Base-by-base conservation (phyloP, 2,797 vertebrate genomes). In the Malacoctenus gilli region DNA sequence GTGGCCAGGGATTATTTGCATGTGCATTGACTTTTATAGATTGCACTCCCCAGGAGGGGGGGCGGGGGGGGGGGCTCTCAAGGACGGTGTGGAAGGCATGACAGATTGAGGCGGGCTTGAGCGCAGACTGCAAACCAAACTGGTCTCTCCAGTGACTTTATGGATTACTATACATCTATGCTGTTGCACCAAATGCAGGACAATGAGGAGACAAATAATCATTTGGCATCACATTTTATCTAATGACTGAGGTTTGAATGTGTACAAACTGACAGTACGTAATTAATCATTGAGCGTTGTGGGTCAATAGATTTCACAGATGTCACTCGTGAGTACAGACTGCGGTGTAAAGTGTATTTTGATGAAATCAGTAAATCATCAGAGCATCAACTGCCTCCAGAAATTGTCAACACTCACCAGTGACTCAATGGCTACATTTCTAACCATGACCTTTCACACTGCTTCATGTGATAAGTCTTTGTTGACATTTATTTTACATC, bases 11-110 rank as follows among this genome's bases (percentile, higher is more conserved):
- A 35, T 55, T 31, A 68, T 75, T 69, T 61, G 38, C 52, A 51
- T 63, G 49, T 46, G 55, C 52, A 48, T 34, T 40, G 42, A 22
- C 14, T 75, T 59, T 53, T 35, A 68, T 43, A 48, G 62, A 63
- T 37, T 28, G 11, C 21, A 21, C 11, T 77, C 36, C 14, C 32
- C 22, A 13, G 23, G 25, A 28, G 25, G 25, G 6, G 25, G n/a
- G 41, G 67, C 18, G 65, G 22, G 8, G 41, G 67, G 20, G 65
- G 22, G 8, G 15, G 25, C 8, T 61, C 19, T 52, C 8, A 59
- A 48, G 38, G 44, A 59, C 40, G 55, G 11, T 14, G 10, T 59
- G 28, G 8, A n/a, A 31, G 13, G 35, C 36, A 49, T 38, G 23
- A 38, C 41, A 41, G 44, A 59, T 53, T 46, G 14, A 54, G 38